Conservation (phyloP, 2,797 vertebrate genomes). For the Borostomias antarcticus region DNA sequence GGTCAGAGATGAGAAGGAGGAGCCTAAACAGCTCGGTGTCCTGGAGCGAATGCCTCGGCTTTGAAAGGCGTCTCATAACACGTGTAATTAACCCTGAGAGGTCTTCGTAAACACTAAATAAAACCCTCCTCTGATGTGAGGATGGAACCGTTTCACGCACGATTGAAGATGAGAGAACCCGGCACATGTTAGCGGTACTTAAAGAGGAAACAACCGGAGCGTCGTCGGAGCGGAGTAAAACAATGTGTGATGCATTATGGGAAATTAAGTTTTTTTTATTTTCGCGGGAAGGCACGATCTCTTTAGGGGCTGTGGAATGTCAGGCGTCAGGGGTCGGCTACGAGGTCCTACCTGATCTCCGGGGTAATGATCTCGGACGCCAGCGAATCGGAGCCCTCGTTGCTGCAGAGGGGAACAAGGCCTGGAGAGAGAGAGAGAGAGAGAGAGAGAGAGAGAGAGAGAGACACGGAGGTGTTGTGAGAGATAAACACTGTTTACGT, state of each 20-base stretch:
- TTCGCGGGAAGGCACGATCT: not conserved
- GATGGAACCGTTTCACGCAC: not conserved
- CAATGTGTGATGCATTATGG: not conserved
- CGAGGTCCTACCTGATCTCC: conserved; percentile 7
- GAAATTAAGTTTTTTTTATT: not conserved
- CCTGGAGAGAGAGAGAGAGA: conserved; percentile 1
- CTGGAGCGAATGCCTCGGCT: not conserved
- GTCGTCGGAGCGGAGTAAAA: too few species aligned
- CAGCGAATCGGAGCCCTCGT: conserved; percentile 18
- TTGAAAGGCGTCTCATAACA: conserved; percentile 2
- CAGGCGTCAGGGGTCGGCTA: not conserved
- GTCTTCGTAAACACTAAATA: not conserved
- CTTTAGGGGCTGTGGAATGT: not conserved
- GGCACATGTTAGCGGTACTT: not conserved
- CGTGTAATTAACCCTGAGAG: not conserved
- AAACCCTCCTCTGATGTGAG: not conserved
- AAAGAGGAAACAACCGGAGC: too few species aligned
- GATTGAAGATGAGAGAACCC: not conserved
- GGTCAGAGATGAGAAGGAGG: not conserved
- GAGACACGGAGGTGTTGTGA: not conserved
- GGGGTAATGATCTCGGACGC: conserved; percentile 10
- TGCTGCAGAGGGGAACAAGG: conserved; percentile 6
- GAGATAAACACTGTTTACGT: not conserved
- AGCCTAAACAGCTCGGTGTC: not conserved
- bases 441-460: not conserved